These are phyloP conservation scores for Blastobasis lacticolella DNA, from an alignment of 2,888 invertebrate species.

Conservation along the genomic window DNA sequence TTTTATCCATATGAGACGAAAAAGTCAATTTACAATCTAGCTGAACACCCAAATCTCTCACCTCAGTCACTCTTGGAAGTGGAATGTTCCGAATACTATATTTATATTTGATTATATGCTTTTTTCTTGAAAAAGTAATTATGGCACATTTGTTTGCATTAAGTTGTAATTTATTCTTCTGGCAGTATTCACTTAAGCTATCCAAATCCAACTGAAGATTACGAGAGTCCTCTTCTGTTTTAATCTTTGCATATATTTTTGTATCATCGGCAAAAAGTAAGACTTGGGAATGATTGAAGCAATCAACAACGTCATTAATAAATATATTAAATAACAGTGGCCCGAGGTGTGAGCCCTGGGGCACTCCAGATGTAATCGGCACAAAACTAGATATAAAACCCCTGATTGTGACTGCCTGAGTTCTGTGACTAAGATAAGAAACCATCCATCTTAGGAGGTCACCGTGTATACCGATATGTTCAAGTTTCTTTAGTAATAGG, in stretches of 20 bases:
- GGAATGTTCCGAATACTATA: neutral
- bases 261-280: slow-evolving; percentile 2
- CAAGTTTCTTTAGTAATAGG: slow-evolving; percentile 5
- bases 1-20: neutral
- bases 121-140: neutral
- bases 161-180: neutral
- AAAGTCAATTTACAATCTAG: neutral
- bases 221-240: neutral
- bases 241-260: neutral
- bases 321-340: slow-evolving; percentile 3
- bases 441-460: slow-evolving; percentile 9
- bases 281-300: neutral
- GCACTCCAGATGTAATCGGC: slow-evolving; percentile 6
- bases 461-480: slow-evolving; percentile 8
- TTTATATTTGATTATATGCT: neutral
- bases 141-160: neutral
- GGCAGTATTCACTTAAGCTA: neutral
- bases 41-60: neutral
- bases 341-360: slow-evolving; percentile 8
- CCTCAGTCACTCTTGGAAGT: neutral
- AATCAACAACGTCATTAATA: neutral
- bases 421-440: slow-evolving; percentile 2
- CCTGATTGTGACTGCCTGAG: slow-evolving; percentile 3
- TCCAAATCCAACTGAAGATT: neutral
- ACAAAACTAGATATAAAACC: slow-evolving; percentile 3